These are phyloP conservation scores for Plutella xylostella DNA, from an alignment of 2,888 invertebrate genomes.

Conservation along the genomic window DNA sequence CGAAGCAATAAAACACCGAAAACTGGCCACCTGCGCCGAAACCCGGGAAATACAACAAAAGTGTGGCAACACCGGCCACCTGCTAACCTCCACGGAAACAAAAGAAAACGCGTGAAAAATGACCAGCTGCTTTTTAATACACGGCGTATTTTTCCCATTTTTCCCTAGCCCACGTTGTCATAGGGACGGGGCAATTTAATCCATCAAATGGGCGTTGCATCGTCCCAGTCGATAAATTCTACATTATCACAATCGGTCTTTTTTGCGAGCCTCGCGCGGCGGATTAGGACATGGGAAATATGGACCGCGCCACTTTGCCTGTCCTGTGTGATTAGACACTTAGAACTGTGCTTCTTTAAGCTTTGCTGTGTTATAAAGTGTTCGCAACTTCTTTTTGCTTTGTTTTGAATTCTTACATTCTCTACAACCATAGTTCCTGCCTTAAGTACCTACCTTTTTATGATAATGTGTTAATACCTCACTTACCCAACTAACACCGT, in stretches of 20 bases:
- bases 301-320: background rate
- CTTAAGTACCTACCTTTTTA: no score
- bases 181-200: constrained; percentile 70
- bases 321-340: no score
- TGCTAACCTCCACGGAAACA: constrained; percentile 38
- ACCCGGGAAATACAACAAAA: constrained; percentile 24
- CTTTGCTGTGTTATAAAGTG: no score
- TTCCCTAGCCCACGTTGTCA: constrained; percentile 67
- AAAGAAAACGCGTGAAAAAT: constrained; percentile 69
- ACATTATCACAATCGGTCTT: constrained; percentile 59
- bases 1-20: no score
- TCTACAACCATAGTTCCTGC: no score
- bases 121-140: constrained; percentile 69
- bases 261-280: constrained; percentile 31
- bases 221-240: constrained; percentile 63
- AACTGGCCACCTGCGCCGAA: no score
- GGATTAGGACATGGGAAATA: constrained; percentile 2
- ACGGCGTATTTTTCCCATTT: constrained; percentile 67
- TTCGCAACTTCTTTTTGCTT: no score
- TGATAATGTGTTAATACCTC: no score
- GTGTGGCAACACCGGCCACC: constrained; percentile 40
- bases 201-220: constrained; percentile 57
- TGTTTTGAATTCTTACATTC: no score
- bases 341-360: no score
- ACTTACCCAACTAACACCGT: no score